These are phyloP conservation scores for Drosophila hydei DNA, from an alignment of 1,140 invertebrate species.

Conservation along the genomic window DNA sequence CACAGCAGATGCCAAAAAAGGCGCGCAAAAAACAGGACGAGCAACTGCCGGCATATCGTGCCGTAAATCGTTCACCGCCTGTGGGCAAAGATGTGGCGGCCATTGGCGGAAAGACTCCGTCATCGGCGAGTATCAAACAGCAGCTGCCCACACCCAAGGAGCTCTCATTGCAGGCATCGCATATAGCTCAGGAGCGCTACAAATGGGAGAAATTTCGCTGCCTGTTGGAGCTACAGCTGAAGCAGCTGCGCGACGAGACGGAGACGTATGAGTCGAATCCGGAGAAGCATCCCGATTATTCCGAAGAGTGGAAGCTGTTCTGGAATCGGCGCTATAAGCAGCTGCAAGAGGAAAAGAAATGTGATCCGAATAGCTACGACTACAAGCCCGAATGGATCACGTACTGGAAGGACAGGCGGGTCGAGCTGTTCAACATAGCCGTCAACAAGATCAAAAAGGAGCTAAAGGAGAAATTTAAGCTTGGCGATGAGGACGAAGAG, in stretches of 20 bases:
- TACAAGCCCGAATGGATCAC: slow-evolving; percentile 94
- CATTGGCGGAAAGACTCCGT: background rate
- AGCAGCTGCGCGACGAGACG: slow-evolving; percentile 85
- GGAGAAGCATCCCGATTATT: slow-evolving; percentile 93
- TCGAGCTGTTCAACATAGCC: slow-evolving; percentile 88
- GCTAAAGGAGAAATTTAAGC: slow-evolving; percentile 85
- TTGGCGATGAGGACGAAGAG: slow-evolving; percentile 82
- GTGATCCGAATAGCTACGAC: slow-evolving; percentile 91
- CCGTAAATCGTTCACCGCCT: slow-evolving; percentile 64
- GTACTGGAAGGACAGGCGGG: slow-evolving; percentile 92
- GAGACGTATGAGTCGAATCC: slow-evolving; percentile 92
- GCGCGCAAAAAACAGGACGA: slow-evolving; percentile 32
- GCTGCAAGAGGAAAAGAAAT: slow-evolving; percentile 89
- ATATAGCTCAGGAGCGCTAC: slow-evolving; percentile 84
- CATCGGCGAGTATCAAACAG: slow-evolving; percentile 18
- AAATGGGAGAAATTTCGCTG: slow-evolving; percentile 86
- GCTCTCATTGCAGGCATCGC: slow-evolving; percentile 70
- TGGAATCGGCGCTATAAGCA: slow-evolving; percentile 93
- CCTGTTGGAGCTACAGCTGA: slow-evolving; percentile 77
- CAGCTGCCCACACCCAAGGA: slow-evolving; percentile 76
- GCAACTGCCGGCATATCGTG: slow-evolving; percentile 54
- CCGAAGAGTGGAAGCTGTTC: slow-evolving; percentile 94
- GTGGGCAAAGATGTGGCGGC: background rate
- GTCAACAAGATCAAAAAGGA: slow-evolving; percentile 84
- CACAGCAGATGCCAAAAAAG: background rate